phyloP scores from a whole-genome alignment of 2,797 vertebrate genomes.

The Aphelocoma californica region DNA sequence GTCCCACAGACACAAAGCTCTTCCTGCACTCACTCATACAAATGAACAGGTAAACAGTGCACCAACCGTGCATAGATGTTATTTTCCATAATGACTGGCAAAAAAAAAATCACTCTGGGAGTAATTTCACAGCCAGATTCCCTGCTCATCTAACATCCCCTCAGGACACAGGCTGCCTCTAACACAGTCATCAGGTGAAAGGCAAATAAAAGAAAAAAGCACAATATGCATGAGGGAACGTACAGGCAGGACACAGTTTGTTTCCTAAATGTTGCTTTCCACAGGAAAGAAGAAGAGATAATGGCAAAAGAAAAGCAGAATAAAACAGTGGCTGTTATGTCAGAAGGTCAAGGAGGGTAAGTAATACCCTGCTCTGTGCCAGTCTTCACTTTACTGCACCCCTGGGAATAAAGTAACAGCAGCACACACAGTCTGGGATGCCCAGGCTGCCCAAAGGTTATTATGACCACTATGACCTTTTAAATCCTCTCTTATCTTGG shows the following conservation, averaged over 20 bases:
- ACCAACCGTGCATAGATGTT: background rate
- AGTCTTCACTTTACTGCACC: background rate
- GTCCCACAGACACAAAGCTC: background rate
- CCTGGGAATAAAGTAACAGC: background rate
- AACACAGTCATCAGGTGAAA: background rate
- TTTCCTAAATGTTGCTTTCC: background rate
- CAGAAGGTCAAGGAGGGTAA: background rate
- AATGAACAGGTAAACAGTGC: background rate
- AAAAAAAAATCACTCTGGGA: background rate
- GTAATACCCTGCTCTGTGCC: background rate
- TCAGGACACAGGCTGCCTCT: background rate
- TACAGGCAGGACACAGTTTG: background rate
- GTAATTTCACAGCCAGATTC: background rate
- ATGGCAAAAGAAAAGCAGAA: background rate
- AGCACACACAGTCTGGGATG: background rate
- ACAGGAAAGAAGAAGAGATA: background rate
- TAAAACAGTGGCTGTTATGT: background rate
- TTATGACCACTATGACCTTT: background rate
- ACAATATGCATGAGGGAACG: background rate
- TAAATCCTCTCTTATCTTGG: background rate
- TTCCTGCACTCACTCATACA: background rate
- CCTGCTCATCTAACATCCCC: background rate
- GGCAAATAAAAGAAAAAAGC: background rate
- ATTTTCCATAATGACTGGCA: background rate
- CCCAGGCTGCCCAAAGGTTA: background rate